phyloP scores from a whole-genome alignment of 1,140 invertebrate species.

The Formica selysi region DNA sequence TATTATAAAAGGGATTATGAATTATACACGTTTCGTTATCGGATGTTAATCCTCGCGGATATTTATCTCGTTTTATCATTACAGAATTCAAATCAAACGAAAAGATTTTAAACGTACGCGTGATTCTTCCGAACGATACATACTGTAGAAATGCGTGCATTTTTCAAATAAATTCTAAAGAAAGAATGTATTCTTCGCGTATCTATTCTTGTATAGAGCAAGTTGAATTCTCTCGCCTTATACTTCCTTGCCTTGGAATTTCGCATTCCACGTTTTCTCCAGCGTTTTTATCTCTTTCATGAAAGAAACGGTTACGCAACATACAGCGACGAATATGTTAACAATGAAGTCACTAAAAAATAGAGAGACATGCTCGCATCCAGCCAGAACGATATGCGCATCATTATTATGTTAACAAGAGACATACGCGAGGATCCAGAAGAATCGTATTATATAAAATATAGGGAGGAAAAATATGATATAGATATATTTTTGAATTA shows the following conservation, averaged over 20 bases:
- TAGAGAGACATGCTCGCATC: slow-evolving; percentile 7
- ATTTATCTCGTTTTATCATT: slow-evolving; percentile 13
- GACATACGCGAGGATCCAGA: neutral
- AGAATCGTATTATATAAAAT: slow-evolving; percentile 5
- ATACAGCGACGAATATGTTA: slow-evolving; percentile 36
- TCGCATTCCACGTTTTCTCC: slow-evolving; percentile 22
- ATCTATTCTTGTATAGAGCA: slow-evolving; percentile 12
- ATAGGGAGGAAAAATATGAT: neutral
- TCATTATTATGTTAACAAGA: slow-evolving; percentile 12
- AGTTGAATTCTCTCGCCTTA: slow-evolving; percentile 46
- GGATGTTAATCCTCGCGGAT: neutral
- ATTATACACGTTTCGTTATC: neutral
- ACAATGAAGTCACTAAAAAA: slow-evolving; percentile 50
- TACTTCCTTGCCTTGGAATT: slow-evolving; percentile 22
- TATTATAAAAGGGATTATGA: neutral
- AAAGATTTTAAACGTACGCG: neutral
- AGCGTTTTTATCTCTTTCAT: slow-evolving; percentile 42
- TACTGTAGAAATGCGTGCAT: slow-evolving; percentile 10
- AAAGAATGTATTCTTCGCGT: slow-evolving; percentile 32
- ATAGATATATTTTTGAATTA: neutral
- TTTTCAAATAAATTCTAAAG: slow-evolving; percentile 39
- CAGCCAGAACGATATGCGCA: slow-evolving; percentile 4
- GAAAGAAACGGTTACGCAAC: slow-evolving; percentile 53
- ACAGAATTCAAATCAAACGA: slow-evolving; percentile 14
- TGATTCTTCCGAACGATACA: neutral